These are phyloP conservation scores for Carassius carassius DNA, from an alignment of 2,113 vertebrate genomes.

Conservation along the genomic window DNA sequence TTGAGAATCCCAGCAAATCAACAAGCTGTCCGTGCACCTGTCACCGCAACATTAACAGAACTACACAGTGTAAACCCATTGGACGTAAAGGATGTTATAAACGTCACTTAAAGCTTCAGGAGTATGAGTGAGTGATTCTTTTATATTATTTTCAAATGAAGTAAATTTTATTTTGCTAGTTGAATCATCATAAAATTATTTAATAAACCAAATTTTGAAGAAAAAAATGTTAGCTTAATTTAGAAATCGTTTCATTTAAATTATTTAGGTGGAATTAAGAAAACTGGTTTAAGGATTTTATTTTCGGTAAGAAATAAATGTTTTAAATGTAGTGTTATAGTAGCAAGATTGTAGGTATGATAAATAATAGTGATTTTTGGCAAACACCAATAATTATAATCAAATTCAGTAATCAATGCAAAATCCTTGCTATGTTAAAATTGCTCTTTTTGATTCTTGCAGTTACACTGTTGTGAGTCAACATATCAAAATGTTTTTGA, in stretches of 20 bases:
- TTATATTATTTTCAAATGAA: background rate
- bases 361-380: no score
- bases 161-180: background rate
- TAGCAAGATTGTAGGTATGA: no score
- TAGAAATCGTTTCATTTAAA: no score
- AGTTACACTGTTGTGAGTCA: constrained; percentile 78
- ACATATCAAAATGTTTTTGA: constrained; percentile 72
- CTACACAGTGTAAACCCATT: background rate
- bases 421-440: background rate
- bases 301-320: no score
- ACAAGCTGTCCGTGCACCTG: constrained; percentile 47
- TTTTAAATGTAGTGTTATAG: no score
- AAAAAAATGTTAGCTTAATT: no score
- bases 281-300: no score
- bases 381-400: background rate
- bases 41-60: background rate
- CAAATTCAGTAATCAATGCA: background rate
- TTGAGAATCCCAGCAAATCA: background rate
- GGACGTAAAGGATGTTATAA: constrained; percentile 58
- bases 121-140: constrained; percentile 52
- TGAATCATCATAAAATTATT: no score
- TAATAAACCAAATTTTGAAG: no score
- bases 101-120: constrained; percentile 50
- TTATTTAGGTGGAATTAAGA: no score
- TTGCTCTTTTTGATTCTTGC: background rate